A percentile compares a stretch with the other conserved stretches of the same genome.
phyloP scores from a whole-genome alignment of 92 coral and sea anemone species.

The Palythoa grandiflora region DNA sequence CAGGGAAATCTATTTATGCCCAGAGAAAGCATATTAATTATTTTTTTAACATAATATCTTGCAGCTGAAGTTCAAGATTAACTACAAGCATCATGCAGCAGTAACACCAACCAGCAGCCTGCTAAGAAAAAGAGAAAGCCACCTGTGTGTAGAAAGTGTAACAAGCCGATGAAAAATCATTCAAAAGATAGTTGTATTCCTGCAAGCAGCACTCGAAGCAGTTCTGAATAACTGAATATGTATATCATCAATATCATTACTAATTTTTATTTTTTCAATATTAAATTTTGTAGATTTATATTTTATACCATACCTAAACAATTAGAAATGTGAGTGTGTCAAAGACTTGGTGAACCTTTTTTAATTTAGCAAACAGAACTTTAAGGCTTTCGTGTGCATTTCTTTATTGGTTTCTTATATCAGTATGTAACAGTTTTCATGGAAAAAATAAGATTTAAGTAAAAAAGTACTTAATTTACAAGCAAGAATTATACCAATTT shows the following conservation, averaged over 20 bases:
- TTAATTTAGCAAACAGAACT: not conserved
- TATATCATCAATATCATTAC: too few species aligned
- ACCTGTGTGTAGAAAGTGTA: constrained; percentile 51
- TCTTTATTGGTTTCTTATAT: not conserved
- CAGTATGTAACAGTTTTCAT: not conserved
- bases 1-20: not conserved
- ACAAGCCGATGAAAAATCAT: constrained; percentile 35
- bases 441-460: not conserved
- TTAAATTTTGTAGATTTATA: too few species aligned
- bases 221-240: not conserved
- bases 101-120: constrained; percentile 41
- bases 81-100: constrained; percentile 55
- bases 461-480: not conserved
- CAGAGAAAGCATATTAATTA: not conserved
- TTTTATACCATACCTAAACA: not conserved
- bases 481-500: not conserved
- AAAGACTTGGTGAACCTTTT: not conserved
- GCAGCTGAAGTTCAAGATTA: constrained; percentile 23
- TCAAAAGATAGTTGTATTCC: constrained; percentile 46
- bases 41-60: constrained; percentile 2
- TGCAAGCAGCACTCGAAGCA: constrained; percentile 37
- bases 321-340: too few species aligned
- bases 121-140: constrained; percentile 55
- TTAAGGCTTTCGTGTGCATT: not conserved
- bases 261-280: too few species aligned